These are phyloP conservation scores for Chrysina gloriosa DNA, from an alignment of 2,888 invertebrate species.

Conservation along the genomic window DNA sequence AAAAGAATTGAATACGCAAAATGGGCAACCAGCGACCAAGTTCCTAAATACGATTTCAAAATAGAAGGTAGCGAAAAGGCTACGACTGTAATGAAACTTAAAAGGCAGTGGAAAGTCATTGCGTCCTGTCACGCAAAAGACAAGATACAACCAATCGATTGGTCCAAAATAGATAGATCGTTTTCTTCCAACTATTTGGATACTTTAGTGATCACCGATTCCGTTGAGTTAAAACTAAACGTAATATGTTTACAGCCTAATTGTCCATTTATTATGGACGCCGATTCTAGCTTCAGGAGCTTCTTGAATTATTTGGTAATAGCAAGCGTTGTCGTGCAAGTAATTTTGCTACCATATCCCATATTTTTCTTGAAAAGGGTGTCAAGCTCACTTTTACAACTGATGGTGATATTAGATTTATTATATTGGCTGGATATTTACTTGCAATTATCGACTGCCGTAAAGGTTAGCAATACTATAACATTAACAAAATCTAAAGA, in stretches of 20 bases:
- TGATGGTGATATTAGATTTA: conserved; percentile 30
- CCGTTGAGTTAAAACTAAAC: conserved; percentile 23
- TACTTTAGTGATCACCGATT: conserved; percentile 39
- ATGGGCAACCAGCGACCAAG: conserved; percentile 38
- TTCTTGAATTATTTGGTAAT: conserved; percentile 33
- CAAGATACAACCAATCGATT: conserved; percentile 22
- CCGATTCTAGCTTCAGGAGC: conserved; percentile 62
- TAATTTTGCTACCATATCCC: conserved; percentile 40
- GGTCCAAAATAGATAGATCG: conserved; percentile 36
- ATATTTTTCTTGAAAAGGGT: conserved; percentile 39
- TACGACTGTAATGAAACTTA: conserved; percentile 29
- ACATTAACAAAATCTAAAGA: conserved; percentile 21
- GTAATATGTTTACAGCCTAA: conserved; percentile 60
- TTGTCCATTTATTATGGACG: conserved; percentile 67
- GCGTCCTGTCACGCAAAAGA: neutral
- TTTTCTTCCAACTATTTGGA: conserved; percentile 40
- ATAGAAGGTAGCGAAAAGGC: conserved; percentile 9
- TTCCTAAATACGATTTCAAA: conserved; percentile 24
- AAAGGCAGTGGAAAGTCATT: conserved; percentile 38
- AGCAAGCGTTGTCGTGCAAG: conserved; percentile 31
- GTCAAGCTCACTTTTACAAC: neutral
- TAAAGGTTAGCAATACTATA: conserved; percentile 15
- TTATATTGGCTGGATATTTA: conserved; percentile 40
- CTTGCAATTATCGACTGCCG: conserved; percentile 38
- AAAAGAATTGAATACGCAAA: conserved; percentile 32